These are phyloP conservation scores for Unio delphinus DNA, from an alignment of 2,888 invertebrate species.

Conservation along the genomic window DNA sequence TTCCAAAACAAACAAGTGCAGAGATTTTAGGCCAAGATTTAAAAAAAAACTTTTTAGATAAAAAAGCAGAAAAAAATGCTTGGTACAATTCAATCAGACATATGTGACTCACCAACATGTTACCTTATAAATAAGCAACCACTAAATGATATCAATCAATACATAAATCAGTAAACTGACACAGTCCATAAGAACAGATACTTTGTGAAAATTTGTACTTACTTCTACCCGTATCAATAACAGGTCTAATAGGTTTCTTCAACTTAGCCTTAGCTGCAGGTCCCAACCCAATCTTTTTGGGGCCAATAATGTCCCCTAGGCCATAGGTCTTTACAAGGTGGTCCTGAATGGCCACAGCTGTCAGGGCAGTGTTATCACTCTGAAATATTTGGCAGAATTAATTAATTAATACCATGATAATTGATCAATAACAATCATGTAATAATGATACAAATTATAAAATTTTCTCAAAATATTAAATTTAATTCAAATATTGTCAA, in stretches of 20 bases:
- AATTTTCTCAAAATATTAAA: too few species aligned
- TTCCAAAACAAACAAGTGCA: too few species aligned
- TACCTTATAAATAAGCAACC: background rate
- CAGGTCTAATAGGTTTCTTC: constrained; percentile 52
- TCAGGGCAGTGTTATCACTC: constrained; percentile 45
- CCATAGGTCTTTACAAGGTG: constrained; percentile 58
- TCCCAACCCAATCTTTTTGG: constrained; percentile 44
- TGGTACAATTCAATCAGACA: background rate
- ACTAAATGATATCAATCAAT: background rate
- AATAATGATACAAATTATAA: too few species aligned
- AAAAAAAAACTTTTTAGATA: too few species aligned
- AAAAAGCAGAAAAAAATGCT: too few species aligned
- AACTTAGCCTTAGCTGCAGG: constrained; percentile 47
- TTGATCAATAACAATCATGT: too few species aligned
- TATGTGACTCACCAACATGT: background rate
- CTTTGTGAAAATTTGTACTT: constrained; percentile 5
- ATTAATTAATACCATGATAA: too few species aligned
- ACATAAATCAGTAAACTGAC: background rate
- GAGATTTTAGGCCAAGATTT: too few species aligned
- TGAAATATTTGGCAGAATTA: constrained; percentile 7
- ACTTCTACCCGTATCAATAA: constrained; percentile 61
- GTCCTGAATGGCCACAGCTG: constrained; percentile 69
- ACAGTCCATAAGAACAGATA: constrained; percentile 4
- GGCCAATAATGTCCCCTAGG: constrained; percentile 46
- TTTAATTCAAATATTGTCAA: too few species aligned